Evolutionary conservation across 2,113 vertebrate species (phyloP).

Genomic region (western clawed frog (Xenopus tropicalis)): DNA sequence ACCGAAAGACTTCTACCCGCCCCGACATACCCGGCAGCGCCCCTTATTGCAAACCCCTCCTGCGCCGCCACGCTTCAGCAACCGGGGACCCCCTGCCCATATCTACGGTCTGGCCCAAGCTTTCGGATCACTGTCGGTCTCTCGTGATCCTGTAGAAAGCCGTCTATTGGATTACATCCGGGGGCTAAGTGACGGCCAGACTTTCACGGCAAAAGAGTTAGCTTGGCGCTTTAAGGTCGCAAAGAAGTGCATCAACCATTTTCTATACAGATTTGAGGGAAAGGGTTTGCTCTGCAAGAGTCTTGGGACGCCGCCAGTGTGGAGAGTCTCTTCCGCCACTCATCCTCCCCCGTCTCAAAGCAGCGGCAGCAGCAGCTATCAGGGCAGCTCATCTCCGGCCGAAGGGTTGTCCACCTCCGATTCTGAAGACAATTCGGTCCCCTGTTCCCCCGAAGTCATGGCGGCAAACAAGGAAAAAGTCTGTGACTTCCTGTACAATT

Average conservation of each 20-base stretch:
- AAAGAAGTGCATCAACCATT: constrained; percentile 76
- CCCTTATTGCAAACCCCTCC: not conserved
- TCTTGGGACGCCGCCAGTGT: constrained; percentile 65
- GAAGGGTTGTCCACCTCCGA: constrained; percentile 20
- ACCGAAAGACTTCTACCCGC: not conserved
- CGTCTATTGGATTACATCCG: constrained; percentile 55
- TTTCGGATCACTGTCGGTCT: constrained; percentile 54
- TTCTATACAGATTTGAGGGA: constrained; percentile 69
- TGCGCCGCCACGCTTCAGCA: not conserved
- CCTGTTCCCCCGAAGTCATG: constrained; percentile 61
- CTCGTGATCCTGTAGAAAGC: not conserved
- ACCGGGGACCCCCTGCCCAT: not conserved
- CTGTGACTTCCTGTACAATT: constrained; percentile 68
- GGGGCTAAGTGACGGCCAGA: constrained; percentile 56
- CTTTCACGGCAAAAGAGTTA: constrained; percentile 63
- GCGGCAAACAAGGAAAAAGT: constrained; percentile 75
- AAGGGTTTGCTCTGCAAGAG: constrained; percentile 57
- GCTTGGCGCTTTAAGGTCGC: constrained; percentile 57
- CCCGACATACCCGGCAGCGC: not conserved
- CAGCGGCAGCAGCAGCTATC: not conserved
- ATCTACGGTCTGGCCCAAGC: not conserved
- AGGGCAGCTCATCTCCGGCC: too few species aligned
- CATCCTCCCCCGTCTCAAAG: not conserved
- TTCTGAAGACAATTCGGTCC: fast-evolving
- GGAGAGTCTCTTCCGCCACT: constrained; percentile 52